Conservation (phyloP, 2,888 invertebrate genomes). For the Julus scandinavius region DNA sequence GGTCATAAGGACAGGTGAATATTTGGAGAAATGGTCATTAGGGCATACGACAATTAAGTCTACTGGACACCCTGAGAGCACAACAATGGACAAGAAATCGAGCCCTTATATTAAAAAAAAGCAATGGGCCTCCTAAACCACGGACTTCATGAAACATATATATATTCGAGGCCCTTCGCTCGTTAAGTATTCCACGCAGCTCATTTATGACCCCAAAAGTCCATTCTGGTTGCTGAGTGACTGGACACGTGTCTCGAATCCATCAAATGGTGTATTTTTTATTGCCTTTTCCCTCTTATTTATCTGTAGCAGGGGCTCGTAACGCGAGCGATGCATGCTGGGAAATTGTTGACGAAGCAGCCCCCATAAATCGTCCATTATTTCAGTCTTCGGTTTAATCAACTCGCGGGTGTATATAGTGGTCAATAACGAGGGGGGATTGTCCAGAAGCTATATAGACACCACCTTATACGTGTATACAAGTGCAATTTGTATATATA, state of each 20-base stretch:
- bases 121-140: too few relatives aligned
- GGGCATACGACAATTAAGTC: too few relatives aligned
- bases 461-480: background rate
- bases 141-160: background rate
- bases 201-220: background rate
- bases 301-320: background rate
- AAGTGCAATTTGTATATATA: background rate
- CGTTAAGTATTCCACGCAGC: background rate
- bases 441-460: background rate
- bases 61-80: too few relatives aligned
- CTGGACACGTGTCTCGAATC: constrained; percentile 12
- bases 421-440: constrained; percentile 9
- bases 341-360: constrained; percentile 16
- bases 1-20: too few relatives aligned
- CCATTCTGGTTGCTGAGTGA: background rate
- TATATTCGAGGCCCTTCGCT: background rate
- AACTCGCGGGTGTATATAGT: background rate
- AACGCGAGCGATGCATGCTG: background rate
- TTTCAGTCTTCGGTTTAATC: constrained; percentile 20
- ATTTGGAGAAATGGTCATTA: too few relatives aligned
- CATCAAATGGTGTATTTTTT: background rate
- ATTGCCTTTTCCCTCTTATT: constrained; percentile 3
- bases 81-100: too few relatives aligned
- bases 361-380: constrained; percentile 34
- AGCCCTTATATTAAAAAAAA: too few relatives aligned